These are phyloP conservation scores for Nycticorax nycticorax DNA, from an alignment of 2,113 vertebrate species.

Conservation along the genomic window DNA sequence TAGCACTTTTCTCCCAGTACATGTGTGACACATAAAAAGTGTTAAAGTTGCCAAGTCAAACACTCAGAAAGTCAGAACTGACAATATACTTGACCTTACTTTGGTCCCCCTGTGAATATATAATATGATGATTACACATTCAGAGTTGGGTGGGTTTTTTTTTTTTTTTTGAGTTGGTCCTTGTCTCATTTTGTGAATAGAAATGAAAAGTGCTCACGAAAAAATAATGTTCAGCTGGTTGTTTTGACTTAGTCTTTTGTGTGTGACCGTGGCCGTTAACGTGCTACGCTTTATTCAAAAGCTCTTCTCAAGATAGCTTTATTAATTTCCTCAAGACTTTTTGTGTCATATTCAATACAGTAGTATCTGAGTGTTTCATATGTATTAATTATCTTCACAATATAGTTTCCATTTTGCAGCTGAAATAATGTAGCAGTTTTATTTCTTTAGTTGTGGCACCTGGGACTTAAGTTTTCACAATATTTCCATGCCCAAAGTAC, in stretches of 20 bases:
- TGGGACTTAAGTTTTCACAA: not conserved
- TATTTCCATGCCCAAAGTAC: not conserved
- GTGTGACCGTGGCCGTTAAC: not conserved
- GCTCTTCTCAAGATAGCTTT: not conserved
- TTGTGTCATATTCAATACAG: not conserved
- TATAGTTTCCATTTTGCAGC: not conserved
- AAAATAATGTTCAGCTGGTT: not conserved
- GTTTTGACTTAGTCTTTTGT: not conserved
- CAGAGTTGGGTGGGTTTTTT: not conserved
- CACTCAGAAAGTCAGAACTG: not conserved
- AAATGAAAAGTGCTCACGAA: not conserved
- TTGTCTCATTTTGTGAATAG: not conserved
- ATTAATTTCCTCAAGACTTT: not conserved
- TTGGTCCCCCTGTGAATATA: not conserved
- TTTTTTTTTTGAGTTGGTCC: not conserved
- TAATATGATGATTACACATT: not conserved
- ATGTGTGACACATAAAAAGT: slow-evolving; percentile 1
- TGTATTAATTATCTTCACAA: not conserved
- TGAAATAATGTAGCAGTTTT: not conserved
- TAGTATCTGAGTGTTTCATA: not conserved
- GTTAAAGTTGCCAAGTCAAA: slow-evolving; percentile 24
- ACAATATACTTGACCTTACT: slow-evolving; percentile 21
- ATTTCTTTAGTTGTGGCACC: not conserved
- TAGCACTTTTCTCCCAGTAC: not conserved
- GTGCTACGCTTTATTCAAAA: not conserved